phyloP scores from a whole-genome alignment of 2,888 invertebrate species.

The Arrhopalites spinosus region DNA sequence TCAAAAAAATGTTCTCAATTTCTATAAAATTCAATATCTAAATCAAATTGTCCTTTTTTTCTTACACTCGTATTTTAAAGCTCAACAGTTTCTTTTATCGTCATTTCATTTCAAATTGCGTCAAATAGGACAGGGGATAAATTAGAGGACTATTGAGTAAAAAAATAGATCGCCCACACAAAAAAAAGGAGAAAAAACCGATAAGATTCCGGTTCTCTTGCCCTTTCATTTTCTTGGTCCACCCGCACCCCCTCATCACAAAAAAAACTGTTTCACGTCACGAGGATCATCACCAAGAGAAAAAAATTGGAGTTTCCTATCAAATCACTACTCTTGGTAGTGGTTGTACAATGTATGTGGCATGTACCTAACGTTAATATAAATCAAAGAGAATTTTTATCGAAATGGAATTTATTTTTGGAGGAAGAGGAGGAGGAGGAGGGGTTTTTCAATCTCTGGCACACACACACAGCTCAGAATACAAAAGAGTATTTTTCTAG shows the following conservation, averaged over 20 bases:
- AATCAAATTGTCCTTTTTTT: background rate
- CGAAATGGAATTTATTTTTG: conserved; percentile 25
- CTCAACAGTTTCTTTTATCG: background rate
- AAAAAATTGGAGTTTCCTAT: conserved; percentile 31
- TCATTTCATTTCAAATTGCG: conserved; percentile 23
- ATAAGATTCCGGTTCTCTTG: conserved; percentile 29
- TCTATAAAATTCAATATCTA: no score
- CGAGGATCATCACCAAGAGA: background rate
- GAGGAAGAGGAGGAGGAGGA: no score
- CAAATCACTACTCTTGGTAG: conserved; percentile 28
- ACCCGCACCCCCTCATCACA: background rate
- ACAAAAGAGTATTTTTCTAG: conserved; percentile 28
- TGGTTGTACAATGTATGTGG: no score
- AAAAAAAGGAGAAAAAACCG: conserved; percentile 18
- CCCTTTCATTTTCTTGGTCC: conserved; percentile 7
- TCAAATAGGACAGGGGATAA: conserved; percentile 28
- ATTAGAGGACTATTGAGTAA: conserved; percentile 29
- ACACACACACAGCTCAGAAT: conserved; percentile 7
- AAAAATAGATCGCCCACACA: conserved; percentile 30
- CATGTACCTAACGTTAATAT: conserved; percentile 33
- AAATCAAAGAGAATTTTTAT: conserved; percentile 37
- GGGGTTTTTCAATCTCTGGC: background rate
- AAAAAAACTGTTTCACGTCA: conserved; percentile 1
- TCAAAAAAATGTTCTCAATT: no score
- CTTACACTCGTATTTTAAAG: background rate